These are phyloP conservation scores for Parasteatoda lunata DNA, from an alignment of 2,888 invertebrate genomes.

Conservation along the genomic window DNA sequence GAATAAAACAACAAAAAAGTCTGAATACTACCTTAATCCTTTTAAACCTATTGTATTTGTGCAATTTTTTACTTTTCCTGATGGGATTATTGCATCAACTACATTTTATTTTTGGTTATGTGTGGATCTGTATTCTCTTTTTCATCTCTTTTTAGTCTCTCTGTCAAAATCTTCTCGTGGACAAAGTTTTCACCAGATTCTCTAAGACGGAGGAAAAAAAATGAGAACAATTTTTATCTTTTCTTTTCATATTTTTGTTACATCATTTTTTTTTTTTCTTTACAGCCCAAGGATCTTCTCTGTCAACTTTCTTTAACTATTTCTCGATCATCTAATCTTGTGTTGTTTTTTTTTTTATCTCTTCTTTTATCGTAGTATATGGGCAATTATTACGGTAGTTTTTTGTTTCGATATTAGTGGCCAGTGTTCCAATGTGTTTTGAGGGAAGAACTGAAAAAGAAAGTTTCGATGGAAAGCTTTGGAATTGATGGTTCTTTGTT, in stretches of 20 bases:
- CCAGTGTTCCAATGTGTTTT: conserved; percentile 12
- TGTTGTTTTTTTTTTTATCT: background rate
- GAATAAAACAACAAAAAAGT: no score
- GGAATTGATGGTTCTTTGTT: conserved; percentile 46
- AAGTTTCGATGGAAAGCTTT: conserved; percentile 21
- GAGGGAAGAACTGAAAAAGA: background rate
- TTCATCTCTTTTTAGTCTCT: conserved; percentile 8
- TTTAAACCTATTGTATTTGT: background rate
- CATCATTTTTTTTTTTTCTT: conserved; percentile 1
- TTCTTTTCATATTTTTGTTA: conserved; percentile 25
- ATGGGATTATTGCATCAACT: conserved; percentile 27
- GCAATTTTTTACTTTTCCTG: background rate
- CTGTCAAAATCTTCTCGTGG: conserved; percentile 42
- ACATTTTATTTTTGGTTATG: background rate
- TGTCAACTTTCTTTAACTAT: conserved; percentile 41
- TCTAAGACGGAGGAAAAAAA: background rate
- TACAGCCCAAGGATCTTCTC: conserved; percentile 7
- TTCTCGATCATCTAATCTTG: conserved; percentile 15
- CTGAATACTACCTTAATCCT: background rate
- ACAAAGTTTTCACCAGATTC: conserved; percentile 58
- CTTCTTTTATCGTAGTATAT: conserved; percentile 18
- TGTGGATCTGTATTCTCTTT: background rate
- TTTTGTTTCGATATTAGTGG: conserved; percentile 9
- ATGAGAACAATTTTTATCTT: conserved; percentile 11
- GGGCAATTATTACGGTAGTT: conserved; percentile 43